phyloP scores from a whole-genome alignment of 2,888 invertebrate species.

The Diachrysia chrysitis region DNA sequence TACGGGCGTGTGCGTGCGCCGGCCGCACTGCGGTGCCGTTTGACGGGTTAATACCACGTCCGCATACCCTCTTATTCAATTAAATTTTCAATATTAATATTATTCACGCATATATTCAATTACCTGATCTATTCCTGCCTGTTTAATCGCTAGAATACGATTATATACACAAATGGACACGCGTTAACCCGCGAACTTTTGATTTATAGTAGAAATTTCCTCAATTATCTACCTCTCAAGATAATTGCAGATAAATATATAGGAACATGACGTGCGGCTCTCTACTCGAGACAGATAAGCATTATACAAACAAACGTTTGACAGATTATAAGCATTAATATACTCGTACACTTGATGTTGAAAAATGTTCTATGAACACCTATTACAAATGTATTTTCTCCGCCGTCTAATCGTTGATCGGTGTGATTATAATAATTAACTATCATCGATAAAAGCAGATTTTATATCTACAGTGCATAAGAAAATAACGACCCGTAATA shows the following conservation, averaged over 20 bases:
- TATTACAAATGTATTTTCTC: constrained; percentile 19
- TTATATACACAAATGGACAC: constrained; percentile 33
- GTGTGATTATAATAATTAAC: constrained; percentile 44
- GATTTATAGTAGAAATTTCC: constrained; percentile 44
- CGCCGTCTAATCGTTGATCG: constrained; percentile 44
- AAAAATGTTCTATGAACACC: constrained; percentile 13
- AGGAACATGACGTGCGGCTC: constrained; percentile 33
- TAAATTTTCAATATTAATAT: constrained; percentile 72
- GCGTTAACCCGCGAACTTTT: constrained; percentile 25
- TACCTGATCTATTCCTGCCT: constrained; percentile 12
- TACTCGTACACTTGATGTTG: constrained; percentile 12
- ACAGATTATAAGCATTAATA: constrained; percentile 37
- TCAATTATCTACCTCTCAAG: constrained; percentile 39
- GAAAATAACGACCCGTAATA: constrained; percentile 54
- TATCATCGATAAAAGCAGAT: constrained; percentile 45
- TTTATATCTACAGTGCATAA: constrained; percentile 25
- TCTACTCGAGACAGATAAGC: constrained; percentile 37
- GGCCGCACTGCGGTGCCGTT: constrained; percentile 49
- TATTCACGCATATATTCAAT: constrained; percentile 67
- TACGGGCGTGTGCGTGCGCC: constrained; percentile 52
- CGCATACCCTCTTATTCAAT: constrained; percentile 71
- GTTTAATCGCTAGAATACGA: constrained; percentile 31
- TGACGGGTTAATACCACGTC: constrained; percentile 68
- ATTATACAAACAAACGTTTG: constrained; percentile 43
- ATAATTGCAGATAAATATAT: constrained; percentile 49